Evolutionary conservation across 2,888 invertebrate genomes (phyloP).

Genomic region (Papilio elwesi): DNA sequence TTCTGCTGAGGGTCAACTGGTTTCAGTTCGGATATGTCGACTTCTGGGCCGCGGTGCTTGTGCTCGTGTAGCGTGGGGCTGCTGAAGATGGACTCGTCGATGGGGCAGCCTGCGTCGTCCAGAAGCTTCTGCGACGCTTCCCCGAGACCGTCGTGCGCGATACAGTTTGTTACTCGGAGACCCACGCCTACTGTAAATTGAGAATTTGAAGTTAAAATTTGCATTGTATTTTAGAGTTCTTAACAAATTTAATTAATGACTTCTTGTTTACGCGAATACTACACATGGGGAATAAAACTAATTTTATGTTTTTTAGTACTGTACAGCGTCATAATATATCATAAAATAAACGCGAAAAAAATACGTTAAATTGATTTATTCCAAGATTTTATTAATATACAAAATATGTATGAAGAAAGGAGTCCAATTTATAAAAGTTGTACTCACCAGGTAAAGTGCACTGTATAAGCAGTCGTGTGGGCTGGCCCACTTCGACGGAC

Average conservation of each 20-base stretch:
- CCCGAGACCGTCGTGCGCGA: constrained; percentile 91
- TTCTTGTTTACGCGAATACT: too few species aligned
- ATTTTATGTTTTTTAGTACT: too few species aligned
- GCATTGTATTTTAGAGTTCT: too few species aligned
- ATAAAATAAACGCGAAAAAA: too few species aligned
- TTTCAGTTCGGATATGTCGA: constrained; percentile 70
- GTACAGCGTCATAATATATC: too few species aligned
- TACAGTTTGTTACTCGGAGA: constrained; percentile 89
- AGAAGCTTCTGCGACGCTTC: constrained; percentile 89
- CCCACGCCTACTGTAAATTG: constrained; percentile 87
- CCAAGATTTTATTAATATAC: too few species aligned
- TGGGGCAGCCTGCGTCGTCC: constrained; percentile 89
- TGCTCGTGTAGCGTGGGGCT: constrained; percentile 77
- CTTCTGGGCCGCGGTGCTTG: constrained; percentile 67
- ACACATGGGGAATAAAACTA: too few species aligned
- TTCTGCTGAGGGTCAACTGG: constrained; percentile 65
- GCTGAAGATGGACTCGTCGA: constrained; percentile 87
- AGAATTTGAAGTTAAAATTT: too few species aligned
- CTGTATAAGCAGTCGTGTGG: constrained; percentile 87
- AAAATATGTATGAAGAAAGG: too few species aligned
- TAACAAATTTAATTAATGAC: too few species aligned
- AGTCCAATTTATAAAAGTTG: too few species aligned
- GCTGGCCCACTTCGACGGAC: constrained; percentile 89
- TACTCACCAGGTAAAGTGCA: constrained; percentile 85
- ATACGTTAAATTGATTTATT: too few species aligned